Evolutionary conservation across 2,888 invertebrate species (phyloP).

Genomic region (Drosophila pseudotakahashii): DNA sequence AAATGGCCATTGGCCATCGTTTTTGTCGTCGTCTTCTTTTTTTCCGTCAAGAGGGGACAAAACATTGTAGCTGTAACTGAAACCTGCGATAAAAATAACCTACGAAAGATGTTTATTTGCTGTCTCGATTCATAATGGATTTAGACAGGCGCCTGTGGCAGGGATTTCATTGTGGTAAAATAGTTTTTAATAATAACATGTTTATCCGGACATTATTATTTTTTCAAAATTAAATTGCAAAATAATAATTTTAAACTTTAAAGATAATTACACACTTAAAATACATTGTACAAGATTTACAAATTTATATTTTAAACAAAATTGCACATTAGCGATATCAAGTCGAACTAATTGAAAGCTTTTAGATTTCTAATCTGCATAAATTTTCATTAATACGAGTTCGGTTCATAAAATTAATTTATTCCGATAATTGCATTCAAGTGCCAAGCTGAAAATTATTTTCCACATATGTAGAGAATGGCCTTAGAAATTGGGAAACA

Average conservation of each 20-base stretch:
- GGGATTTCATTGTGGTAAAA: not conserved
- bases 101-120: slow-evolving; percentile 24
- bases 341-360: slow-evolving; percentile 23
- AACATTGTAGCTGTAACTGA: slow-evolving; percentile 20
- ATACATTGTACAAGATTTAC: not conserved
- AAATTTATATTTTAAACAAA: not conserved
- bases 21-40: not conserved
- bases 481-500: not conserved
- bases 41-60: not conserved
- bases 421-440: slow-evolving; percentile 19
- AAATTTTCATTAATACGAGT: slow-evolving; percentile 15
- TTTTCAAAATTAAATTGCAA: not conserved
- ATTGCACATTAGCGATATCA: slow-evolving; percentile 5
- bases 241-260: too few species aligned
- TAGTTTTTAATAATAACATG: not conserved
- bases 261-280: not conserved
- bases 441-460: slow-evolving; percentile 9
- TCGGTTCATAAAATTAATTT: slow-evolving; percentile 12
- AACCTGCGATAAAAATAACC: slow-evolving; percentile 29
- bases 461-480: slow-evolving; percentile 1
- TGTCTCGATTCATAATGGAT: slow-evolving; percentile 29
- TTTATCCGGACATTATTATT: too few species aligned
- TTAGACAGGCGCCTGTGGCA: not conserved
- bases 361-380: slow-evolving; percentile 27
- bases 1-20: slow-evolving; percentile 26